These are phyloP conservation scores for Himalopsyche anomala DNA, from an alignment of 2,888 invertebrate species.

Conservation along the genomic window DNA sequence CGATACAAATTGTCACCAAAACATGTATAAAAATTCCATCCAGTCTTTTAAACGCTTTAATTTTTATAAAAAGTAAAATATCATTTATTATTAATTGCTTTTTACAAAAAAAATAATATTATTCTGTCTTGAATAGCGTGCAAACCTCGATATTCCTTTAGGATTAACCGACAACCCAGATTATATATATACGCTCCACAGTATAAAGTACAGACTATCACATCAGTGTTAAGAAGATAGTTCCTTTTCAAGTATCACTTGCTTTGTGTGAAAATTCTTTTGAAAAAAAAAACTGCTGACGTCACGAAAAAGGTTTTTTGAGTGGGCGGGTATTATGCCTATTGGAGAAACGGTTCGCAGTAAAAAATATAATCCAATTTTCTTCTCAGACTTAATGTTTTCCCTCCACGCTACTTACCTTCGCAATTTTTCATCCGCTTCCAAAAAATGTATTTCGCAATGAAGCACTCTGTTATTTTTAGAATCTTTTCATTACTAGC, in stretches of 20 bases:
- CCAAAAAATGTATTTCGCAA: not conserved
- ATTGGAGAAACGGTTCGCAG: conserved; percentile 13
- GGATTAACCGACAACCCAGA: conserved; percentile 1
- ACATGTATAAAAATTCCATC: no score
- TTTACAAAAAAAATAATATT: no score
- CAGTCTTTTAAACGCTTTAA: no score
- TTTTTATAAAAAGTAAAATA: no score
- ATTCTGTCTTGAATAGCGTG: no score
- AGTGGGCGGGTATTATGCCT: not conserved
- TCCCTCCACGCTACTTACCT: conserved; percentile 9
- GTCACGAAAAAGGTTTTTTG: conserved; percentile 22
- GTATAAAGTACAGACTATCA: not conserved
- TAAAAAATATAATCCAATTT: conserved; percentile 40
- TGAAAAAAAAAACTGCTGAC: not conserved
- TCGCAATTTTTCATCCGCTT: not conserved
- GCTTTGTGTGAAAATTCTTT: conserved; percentile 35
- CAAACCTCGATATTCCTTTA: not conserved
- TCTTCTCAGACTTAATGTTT: not conserved
- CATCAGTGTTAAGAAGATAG: conserved; percentile 11
- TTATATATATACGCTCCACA: not conserved
- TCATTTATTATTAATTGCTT: no score
- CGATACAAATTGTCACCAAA: no score
- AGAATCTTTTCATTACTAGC: not conserved
- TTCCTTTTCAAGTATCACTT: conserved; percentile 16
- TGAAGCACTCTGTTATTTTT: not conserved